Evolutionary conservation across 1,140 invertebrate species (phyloP).

Genomic region (Onthophagus taurus): DNA sequence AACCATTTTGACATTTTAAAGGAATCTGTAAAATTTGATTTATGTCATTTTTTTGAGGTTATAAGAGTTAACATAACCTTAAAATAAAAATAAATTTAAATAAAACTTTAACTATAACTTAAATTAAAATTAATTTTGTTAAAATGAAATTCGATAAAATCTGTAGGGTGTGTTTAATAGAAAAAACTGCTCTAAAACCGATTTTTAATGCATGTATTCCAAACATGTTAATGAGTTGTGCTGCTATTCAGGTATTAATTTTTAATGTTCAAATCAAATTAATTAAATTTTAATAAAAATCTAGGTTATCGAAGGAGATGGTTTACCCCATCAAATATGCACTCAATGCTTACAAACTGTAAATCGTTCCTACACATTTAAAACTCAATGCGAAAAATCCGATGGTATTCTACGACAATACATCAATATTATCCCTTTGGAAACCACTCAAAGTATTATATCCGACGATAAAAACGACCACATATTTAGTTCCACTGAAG

Average conservation of each 20-base stretch:
- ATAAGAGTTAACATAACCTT: too few relatives aligned
- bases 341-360: slow-evolving; percentile 33
- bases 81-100: too few relatives aligned
- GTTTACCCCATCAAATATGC: slow-evolving; percentile 34
- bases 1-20: too few relatives aligned
- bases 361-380: slow-evolving; percentile 33
- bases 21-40: too few relatives aligned
- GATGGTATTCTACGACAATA: slow-evolving; percentile 31
- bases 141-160: slow-evolving; percentile 35
- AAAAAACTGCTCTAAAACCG: slow-evolving; percentile 30
- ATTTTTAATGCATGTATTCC: slow-evolving; percentile 34
- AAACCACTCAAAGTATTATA: slow-evolving; percentile 16
- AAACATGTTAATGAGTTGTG: slow-evolving; percentile 36
- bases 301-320: slow-evolving; percentile 34
- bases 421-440: slow-evolving; percentile 19
- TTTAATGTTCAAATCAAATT: slow-evolving; percentile 4
- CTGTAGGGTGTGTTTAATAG: slow-evolving; percentile 32
- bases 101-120: too few relatives aligned
- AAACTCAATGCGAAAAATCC: slow-evolving; percentile 36
- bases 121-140: background rate
- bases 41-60: too few relatives aligned
- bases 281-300: slow-evolving; percentile 10
- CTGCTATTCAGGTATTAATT: slow-evolving; percentile 29
- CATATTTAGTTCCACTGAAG: slow-evolving; percentile 27
- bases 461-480: slow-evolving; percentile 25